Base-by-base conservation (phyloP, 2,797 vertebrate species). In the Macropus fuliginosus region DNA sequence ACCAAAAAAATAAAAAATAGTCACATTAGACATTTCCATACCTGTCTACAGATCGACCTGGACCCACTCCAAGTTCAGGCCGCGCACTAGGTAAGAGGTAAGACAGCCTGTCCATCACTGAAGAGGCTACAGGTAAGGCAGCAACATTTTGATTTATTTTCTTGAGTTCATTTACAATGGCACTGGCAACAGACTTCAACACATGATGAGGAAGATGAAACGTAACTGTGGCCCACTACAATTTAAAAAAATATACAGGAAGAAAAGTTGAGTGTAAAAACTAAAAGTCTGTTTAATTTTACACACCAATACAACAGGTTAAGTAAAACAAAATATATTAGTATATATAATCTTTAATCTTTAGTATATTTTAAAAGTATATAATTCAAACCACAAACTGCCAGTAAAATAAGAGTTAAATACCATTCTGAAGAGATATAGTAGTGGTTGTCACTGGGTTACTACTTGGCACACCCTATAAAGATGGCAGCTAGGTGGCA, bases 101-200 rank as follows among this genome's bases (percentile, higher is more conserved):
- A 99, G 99, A 99, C 98, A 99, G 99, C 98, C 99, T 99, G 99
- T 99, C 99, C 99, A 99, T 99, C 98, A 99, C 99, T 98, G 99
- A 99, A 98, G 99, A 99, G 81, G 99, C 99, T 98, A 99, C 99
- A 98, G 99, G 99, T 98, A 99, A 99, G 99, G 99, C 99, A 98
- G 99, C 99, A 98, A 99, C 99, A 98, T 99, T 99, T 99, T 99
- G 99, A 99, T 99, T 99, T 98, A 99, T 99, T 99, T 99, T 99
- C 99, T 99, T 99, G 98, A 99, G 99, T 99, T 99, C 99, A 97
- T 99, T 99, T 98, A 99, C 99, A 95, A 99, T 99, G 98, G 99
- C 99, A 98, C 99, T 99, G 96, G 99, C 99, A 98, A 99, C 99
- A 97, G 99, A 99, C 98, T 99, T 99, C 98, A 99, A 99, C 97